phyloP scores from a whole-genome alignment of 2,797 vertebrate species.

The Peromyscus attwateri region DNA sequence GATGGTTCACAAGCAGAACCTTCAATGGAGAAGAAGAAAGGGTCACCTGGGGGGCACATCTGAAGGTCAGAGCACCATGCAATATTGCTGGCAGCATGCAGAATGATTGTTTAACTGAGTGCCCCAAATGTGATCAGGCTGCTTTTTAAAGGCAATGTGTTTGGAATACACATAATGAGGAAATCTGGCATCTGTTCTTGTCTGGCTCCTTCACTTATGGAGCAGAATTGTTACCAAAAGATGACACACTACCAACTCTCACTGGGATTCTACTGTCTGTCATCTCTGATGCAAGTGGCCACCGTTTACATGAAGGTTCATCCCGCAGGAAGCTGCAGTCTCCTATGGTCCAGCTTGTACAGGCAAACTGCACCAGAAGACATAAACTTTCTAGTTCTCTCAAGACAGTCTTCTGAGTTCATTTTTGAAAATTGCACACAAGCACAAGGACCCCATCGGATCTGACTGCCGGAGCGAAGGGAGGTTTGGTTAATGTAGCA shows the following conservation, averaged over 20 bases:
- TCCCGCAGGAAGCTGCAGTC: slow-evolving; percentile 73
- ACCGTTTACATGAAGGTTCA: slow-evolving; percentile 72
- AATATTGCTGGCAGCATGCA: slow-evolving; percentile 9
- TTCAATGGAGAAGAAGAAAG: slow-evolving; percentile 77
- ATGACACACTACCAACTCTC: slow-evolving; percentile 80
- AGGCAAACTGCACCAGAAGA: slow-evolving; percentile 68
- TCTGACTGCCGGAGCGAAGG: not conserved
- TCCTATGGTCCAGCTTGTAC: slow-evolving; percentile 78
- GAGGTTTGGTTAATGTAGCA: slow-evolving; percentile 30
- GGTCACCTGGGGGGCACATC: slow-evolving; percentile 53
- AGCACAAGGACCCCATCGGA: slow-evolving; percentile 40
- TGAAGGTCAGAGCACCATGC: slow-evolving; percentile 72
- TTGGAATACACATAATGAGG: slow-evolving; percentile 79
- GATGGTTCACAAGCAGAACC: slow-evolving; percentile 60
- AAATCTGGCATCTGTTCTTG: slow-evolving; percentile 85
- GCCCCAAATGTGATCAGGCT: slow-evolving; percentile 53
- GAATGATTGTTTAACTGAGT: slow-evolving; percentile 76
- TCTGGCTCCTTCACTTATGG: slow-evolving; percentile 81
- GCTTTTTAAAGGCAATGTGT: slow-evolving; percentile 66
- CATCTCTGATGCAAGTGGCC: slow-evolving; percentile 55
- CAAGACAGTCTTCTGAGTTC: slow-evolving; percentile 69
- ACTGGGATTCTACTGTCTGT: slow-evolving; percentile 64
- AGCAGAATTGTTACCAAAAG: slow-evolving; percentile 81
- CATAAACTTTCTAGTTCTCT: slow-evolving; percentile 64
- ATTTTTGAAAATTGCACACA: slow-evolving; percentile 71